phyloP scores from a whole-genome alignment of 1,140 invertebrate genomes.

The Ceratosolen solmsi region DNA sequence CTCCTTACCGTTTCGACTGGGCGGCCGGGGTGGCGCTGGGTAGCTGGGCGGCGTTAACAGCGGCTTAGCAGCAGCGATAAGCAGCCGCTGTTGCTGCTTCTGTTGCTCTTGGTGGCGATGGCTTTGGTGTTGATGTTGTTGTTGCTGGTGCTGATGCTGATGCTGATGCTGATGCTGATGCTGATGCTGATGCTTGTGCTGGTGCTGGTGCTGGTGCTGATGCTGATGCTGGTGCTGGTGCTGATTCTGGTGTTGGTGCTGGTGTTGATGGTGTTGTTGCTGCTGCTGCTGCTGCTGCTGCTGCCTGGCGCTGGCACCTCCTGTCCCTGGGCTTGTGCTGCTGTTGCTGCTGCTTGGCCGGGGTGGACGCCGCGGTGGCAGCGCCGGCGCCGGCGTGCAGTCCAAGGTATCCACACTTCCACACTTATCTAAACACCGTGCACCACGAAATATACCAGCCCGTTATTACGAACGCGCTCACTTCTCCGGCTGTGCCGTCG shows the following conservation, averaged over 20 bases:
- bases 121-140: conserved; percentile 56
- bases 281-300: conserved; percentile 40
- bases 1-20: conserved; percentile 71
- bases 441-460: conserved; percentile 57
- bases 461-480: conserved; percentile 1
- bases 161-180: conserved; percentile 61
- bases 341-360: conserved; percentile 68
- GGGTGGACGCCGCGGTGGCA: conserved; percentile 72
- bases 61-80: conserved; percentile 57
- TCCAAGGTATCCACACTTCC: conserved; percentile 72
- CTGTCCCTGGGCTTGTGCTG: conserved; percentile 41
- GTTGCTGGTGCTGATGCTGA: conserved; percentile 69
- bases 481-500: conserved; percentile 10
- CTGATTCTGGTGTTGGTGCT: conserved; percentile 73
- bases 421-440: conserved; percentile 64
- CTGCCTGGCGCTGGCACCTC: conserved; percentile 23
- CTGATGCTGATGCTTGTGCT: conserved; percentile 12
- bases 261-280: conserved; percentile 71
- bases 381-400: conserved; percentile 72
- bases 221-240: conserved; percentile 70
- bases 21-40: conserved; percentile 72
- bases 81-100: conserved; percentile 48
- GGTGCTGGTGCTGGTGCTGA: conserved; percentile 57
- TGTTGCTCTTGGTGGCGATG: conserved; percentile 30
- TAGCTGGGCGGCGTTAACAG: conserved; percentile 70